These are phyloP conservation scores for Pandion haliaetus DNA, from an alignment of 2,113 vertebrate genomes.

Conservation along the genomic window DNA sequence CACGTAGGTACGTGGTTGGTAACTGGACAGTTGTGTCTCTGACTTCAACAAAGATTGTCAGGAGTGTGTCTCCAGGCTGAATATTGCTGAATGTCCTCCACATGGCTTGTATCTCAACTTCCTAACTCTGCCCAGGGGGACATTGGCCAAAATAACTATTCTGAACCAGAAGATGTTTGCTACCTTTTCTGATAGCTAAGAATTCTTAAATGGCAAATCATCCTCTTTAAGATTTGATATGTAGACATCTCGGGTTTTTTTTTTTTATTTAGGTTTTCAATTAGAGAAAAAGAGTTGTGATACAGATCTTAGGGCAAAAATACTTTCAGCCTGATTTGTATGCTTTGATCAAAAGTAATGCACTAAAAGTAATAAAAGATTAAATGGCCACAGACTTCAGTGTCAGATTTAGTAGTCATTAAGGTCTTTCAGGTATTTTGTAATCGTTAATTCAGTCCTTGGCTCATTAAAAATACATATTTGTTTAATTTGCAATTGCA, in stretches of 20 bases:
- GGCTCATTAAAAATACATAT: neutral
- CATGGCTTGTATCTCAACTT: neutral
- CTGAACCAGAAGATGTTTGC: neutral
- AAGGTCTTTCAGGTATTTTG: neutral
- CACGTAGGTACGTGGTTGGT: accelerated
- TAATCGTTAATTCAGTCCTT: neutral
- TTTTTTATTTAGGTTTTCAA: neutral
- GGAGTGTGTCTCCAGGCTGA: neutral
- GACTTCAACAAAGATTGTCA: neutral
- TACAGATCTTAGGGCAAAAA: neutral
- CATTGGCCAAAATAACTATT: neutral
- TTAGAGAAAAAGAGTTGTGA: neutral
- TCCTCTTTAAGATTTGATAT: neutral
- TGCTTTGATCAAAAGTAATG: neutral
- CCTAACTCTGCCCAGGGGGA: neutral
- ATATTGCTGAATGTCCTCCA: neutral
- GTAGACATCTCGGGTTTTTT: accelerated
- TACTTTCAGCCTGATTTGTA: neutral
- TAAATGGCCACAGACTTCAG: neutral
- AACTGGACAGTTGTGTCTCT: neutral
- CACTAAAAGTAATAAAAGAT: neutral
- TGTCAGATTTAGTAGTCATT: neutral
- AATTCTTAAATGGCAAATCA: neutral
- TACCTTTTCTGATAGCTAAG: neutral
- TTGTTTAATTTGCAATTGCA: neutral